phyloP scores from a whole-genome alignment of 2,797 vertebrate species.

The Esox masquinongy region DNA sequence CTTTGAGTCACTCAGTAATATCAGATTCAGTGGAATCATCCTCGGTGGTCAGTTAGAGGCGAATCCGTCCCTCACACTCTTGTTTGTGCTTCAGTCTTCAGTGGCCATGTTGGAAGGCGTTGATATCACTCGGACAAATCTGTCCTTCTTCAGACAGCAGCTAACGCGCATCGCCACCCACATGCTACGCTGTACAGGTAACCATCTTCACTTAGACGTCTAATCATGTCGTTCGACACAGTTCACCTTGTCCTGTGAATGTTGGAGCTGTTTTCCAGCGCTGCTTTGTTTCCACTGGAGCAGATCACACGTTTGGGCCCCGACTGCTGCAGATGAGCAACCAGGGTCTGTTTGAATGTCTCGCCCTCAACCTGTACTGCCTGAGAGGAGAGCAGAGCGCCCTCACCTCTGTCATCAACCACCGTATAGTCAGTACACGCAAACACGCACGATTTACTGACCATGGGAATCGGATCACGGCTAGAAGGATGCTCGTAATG shows the following conservation, averaged over 20 bases:
- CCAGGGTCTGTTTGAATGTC: conserved; percentile 89
- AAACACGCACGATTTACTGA: too few relatives aligned
- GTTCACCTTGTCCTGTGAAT: neutral
- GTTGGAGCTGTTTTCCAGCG: neutral
- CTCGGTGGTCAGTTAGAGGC: neutral
- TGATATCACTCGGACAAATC: conserved; percentile 87
- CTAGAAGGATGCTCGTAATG: too few relatives aligned
- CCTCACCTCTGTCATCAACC: conserved; percentile 88
- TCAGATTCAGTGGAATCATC: neutral
- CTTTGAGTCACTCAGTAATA: neutral
- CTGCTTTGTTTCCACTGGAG: conserved; percentile 10
- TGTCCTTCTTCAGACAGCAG: conserved; percentile 89
- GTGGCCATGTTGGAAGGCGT: conserved; percentile 85
- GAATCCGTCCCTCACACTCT: neutral
- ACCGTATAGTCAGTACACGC: conserved; percentile 83
- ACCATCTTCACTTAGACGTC: neutral
- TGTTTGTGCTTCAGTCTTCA: conserved; percentile 72
- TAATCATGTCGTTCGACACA: neutral
- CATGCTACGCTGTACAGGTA: conserved; percentile 86
- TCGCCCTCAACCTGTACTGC: conserved; percentile 90
- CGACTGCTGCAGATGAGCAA: conserved; percentile 87
- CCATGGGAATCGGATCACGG: too few relatives aligned
- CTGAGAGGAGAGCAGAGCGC: conserved; percentile 88
- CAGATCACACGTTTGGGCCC: conserved; percentile 88
- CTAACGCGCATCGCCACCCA: conserved; percentile 86